These are phyloP conservation scores for Tribolium castaneum DNA, from an alignment of 1,140 invertebrate genomes.

Conservation along the genomic window DNA sequence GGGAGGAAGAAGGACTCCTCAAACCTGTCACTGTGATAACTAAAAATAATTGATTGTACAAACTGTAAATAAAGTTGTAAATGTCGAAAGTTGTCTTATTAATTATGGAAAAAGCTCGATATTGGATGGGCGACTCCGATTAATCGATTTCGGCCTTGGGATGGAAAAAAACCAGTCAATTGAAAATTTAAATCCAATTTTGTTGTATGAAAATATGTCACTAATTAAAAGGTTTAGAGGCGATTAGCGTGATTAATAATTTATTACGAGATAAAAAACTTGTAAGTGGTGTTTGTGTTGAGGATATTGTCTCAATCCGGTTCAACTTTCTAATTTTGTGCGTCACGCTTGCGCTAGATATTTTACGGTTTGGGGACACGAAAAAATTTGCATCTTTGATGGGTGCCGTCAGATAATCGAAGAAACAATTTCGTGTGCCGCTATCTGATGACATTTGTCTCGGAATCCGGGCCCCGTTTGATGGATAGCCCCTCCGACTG, in stretches of 20 bases:
- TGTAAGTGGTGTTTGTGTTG: slow-evolving; percentile 24
- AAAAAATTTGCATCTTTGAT: not conserved
- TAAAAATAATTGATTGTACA: slow-evolving; percentile 54
- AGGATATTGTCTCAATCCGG: slow-evolving; percentile 27
- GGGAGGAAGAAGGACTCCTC: slow-evolving; percentile 53
- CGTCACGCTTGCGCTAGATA: not conserved
- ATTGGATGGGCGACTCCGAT: too few species aligned
- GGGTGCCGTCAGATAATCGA: not conserved
- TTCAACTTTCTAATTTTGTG: slow-evolving; percentile 30
- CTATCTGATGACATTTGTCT: slow-evolving; percentile 34
- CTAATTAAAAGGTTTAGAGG: slow-evolving; percentile 23
- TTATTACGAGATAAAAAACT: slow-evolving; percentile 3
- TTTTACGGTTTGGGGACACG: not conserved
- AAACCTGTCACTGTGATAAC: slow-evolving; percentile 62
- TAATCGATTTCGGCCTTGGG: slow-evolving; percentile 17
- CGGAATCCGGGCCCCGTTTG: not conserved
- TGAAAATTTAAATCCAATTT: slow-evolving; percentile 5
- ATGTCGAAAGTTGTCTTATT: not conserved
- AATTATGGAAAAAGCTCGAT: not conserved
- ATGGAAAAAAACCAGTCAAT: not conserved
- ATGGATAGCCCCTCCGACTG: slow-evolving; percentile 29
- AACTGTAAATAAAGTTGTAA: slow-evolving; percentile 26
- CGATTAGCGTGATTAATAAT: slow-evolving; percentile 12
- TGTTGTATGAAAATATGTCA: slow-evolving; percentile 34
- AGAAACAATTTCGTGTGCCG: not conserved